These are phyloP conservation scores for Amniataba percoides DNA, from an alignment of 2,797 vertebrate genomes.

Conservation along the genomic window DNA sequence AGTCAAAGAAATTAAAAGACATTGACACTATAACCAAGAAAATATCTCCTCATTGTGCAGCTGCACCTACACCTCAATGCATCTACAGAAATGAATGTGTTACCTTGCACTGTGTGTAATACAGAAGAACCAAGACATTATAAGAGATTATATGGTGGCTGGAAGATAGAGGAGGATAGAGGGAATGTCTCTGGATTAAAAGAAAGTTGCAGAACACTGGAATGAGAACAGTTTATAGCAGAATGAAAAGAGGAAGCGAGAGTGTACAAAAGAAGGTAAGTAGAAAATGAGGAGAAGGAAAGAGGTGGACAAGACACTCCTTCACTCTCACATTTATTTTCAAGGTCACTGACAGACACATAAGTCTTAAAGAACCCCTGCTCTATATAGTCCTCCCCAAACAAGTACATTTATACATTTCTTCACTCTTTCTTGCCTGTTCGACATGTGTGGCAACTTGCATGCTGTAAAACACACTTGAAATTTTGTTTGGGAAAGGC, in stretches of 20 bases:
- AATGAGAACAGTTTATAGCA: constrained; percentile 43
- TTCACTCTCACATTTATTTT: constrained; percentile 33
- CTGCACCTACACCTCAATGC: constrained; percentile 6
- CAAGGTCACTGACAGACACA: constrained; percentile 39
- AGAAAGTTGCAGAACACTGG: constrained; percentile 33
- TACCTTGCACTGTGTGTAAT: constrained; percentile 18
- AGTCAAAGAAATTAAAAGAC: constrained; percentile 18
- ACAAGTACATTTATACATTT: neutral
- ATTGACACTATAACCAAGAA: neutral
- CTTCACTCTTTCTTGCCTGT: neutral
- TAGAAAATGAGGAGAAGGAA: constrained; percentile 18
- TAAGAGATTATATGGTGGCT: constrained; percentile 9
- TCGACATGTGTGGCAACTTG: neutral
- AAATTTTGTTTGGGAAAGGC: constrained; percentile 20
- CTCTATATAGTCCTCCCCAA: neutral
- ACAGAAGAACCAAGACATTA: constrained; percentile 27
- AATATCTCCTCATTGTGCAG: constrained; percentile 7
- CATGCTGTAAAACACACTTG: neutral
- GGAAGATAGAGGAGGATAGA: constrained; percentile 9
- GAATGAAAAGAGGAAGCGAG: constrained; percentile 32
- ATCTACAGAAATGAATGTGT: constrained; percentile 10
- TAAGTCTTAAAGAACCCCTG: neutral
- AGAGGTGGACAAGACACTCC: constrained; percentile 9
- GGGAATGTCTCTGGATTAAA: constrained; percentile 10
- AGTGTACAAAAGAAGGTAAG: constrained; percentile 5